phyloP scores from a whole-genome alignment of 2,888 invertebrate species.

The Polydrusus cervinus region DNA sequence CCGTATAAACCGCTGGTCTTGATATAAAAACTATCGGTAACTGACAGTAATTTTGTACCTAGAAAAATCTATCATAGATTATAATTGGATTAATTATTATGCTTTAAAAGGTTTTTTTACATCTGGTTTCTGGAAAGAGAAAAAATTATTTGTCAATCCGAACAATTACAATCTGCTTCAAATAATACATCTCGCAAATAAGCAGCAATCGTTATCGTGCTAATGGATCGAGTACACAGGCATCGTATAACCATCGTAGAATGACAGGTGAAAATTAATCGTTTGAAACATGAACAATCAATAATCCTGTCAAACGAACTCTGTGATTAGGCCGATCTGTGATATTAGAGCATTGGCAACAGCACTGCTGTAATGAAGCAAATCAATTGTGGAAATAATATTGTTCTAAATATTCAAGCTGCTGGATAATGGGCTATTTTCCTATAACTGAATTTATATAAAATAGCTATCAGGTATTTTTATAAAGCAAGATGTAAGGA shows the following conservation, averaged over 20 bases:
- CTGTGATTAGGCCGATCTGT: conserved; percentile 33
- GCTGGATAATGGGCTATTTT: neutral
- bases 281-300: conserved; percentile 47
- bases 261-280: conserved; percentile 46
- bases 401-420: neutral
- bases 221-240: conserved; percentile 45
- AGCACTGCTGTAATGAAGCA: conserved; percentile 20
- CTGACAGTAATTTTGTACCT: too few relatives aligned
- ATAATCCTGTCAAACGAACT: conserved; percentile 45
- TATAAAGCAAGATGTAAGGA: too few relatives aligned
- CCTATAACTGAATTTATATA: too few relatives aligned
- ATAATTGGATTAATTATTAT: too few relatives aligned
- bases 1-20: too few relatives aligned
- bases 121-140: too few relatives aligned
- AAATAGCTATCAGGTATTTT: too few relatives aligned
- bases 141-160: neutral
- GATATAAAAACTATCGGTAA: too few relatives aligned
- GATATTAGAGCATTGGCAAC: conserved; percentile 17
- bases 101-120: neutral
- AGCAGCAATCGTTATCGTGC: conserved; percentile 31
- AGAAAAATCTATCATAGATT: too few relatives aligned
- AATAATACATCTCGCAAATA: conserved; percentile 26
- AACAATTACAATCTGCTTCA: neutral
- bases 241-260: conserved; percentile 19
- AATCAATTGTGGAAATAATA: neutral